Base-by-base conservation (phyloP, 2,113 vertebrate species). In the Zosterops hypoxanthus region DNA sequence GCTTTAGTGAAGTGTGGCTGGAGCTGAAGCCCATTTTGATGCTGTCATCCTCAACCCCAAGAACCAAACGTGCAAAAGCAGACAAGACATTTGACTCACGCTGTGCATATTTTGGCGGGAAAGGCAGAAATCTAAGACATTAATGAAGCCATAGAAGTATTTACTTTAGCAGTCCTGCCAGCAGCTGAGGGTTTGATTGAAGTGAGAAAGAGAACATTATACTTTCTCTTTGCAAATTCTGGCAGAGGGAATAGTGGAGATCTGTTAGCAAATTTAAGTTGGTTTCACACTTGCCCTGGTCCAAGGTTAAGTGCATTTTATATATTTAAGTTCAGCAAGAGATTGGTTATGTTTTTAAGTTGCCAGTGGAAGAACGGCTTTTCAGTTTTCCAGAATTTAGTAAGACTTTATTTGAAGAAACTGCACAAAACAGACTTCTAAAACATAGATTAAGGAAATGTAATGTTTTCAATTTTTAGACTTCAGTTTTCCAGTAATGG, bases 141-240 rank as follows among this genome's bases (percentile, higher is more conserved):
- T 95, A 86, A 81, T 95, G 86, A 97, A 97, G 80, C 94, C 36
- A 18, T 96, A 36, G 81, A 97, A 97, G 91, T 97, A 94, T 98
- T 98, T 98, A 82, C 82, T 97, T 96, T 97, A 97, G 87, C 77
- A 66, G 65, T 33, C 41, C 79, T 97, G 97, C 97, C 97, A 97
- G 91, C 71, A 95, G 73, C 86, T 88, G 86, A 75, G 77, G 83
- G 79, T 75, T 96, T 97, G 96, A 97, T 93, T 75, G 90, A 97
- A 96, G 89, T 85, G 88, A 94, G 94, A 93, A 95, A 84, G 92
- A 72, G 90, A 95, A 86, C 91, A 63, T 88, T 96, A 90, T 86
- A 76, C 82, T 94, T 93, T 95, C 91, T 76, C 72, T 82, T 84
- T 0, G 15, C 76, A 66, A 64, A 78, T 84, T 93, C 87, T 97